Percentiles rank a stretch among this genome's conserved stretches.
Conservation (phyloP, 2,888 invertebrate genomes). For the Belgica antarctica region DNA sequence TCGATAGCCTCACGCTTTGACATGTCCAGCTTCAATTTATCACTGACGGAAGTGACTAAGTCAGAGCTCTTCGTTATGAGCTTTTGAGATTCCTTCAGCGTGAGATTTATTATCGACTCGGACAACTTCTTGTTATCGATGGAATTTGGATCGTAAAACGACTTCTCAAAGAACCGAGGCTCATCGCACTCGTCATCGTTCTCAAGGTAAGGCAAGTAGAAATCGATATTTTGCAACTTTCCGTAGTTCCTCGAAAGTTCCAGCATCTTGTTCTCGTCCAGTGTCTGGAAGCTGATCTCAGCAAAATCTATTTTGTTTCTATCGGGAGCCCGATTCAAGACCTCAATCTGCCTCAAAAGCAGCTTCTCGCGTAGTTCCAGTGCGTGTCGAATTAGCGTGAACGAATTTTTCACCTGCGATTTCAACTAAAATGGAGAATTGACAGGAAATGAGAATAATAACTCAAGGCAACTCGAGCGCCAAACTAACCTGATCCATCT, state of each 20-base stretch:
- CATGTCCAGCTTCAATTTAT: slow-evolving; percentile 22
- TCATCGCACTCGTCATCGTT: slow-evolving; percentile 21
- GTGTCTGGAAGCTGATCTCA: neutral
- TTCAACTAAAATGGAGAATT: slow-evolving; percentile 49
- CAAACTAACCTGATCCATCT: slow-evolving; percentile 3
- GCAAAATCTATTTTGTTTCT: slow-evolving; percentile 44
- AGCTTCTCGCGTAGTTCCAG: slow-evolving; percentile 53
- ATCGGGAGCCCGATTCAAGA: slow-evolving; percentile 47
- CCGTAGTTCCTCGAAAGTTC: slow-evolving; percentile 19
- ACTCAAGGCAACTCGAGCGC: neutral
- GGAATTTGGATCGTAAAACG: neutral
- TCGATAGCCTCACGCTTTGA: neutral
- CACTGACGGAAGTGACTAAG: slow-evolving; percentile 13
- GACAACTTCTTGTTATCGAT: slow-evolving; percentile 50
- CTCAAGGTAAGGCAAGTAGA: neutral
- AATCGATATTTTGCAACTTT: slow-evolving; percentile 27
- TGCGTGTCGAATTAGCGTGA: slow-evolving; percentile 52
- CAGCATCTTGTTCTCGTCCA: neutral
- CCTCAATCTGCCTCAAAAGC: slow-evolving; percentile 54
- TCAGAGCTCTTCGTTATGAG: slow-evolving; percentile 49
- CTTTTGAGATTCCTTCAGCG: slow-evolving; percentile 54
- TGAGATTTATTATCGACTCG: slow-evolving; percentile 54
- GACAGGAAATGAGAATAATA: neutral
- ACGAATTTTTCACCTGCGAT: slow-evolving; percentile 52
- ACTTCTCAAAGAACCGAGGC: neutral